These are phyloP conservation scores for Podarcis cretensis DNA, from an alignment of 2,113 vertebrate genomes.

Conservation along the genomic window DNA sequence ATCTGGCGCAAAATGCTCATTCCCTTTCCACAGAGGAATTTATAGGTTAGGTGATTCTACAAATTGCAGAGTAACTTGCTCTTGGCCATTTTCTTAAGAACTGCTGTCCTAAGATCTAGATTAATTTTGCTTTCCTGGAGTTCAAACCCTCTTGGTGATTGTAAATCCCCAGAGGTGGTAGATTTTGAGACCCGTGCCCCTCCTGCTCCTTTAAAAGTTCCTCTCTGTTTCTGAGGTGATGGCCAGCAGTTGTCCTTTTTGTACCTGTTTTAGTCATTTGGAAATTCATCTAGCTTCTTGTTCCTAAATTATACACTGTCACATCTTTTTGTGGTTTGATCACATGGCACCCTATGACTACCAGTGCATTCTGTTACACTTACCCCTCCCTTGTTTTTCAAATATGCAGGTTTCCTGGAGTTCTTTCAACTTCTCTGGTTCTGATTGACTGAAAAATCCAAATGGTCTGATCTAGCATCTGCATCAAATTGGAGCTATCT, in stretches of 20 bases:
- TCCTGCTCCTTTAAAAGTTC: background rate
- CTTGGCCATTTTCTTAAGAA: background rate
- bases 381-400: background rate
- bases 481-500: background rate
- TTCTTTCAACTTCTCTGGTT: background rate
- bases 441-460: background rate
- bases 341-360: background rate
- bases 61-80: too few species aligned
- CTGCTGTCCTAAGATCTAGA: background rate
- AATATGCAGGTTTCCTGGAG: background rate
- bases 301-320: background rate
- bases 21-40: background rate
- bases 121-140: background rate
- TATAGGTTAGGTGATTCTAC: background rate
- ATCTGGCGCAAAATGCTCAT: background rate
- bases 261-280: background rate
- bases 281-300: background rate
- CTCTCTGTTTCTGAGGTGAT: background rate
- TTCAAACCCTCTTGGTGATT: background rate
- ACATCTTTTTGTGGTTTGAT: background rate
- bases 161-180: background rate
- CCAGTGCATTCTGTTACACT: background rate
- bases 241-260: background rate
- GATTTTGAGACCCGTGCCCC: background rate
- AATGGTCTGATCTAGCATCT: background rate